Conservation (phyloP, 2,888 invertebrate species). For the Odontothrips loti region DNA sequence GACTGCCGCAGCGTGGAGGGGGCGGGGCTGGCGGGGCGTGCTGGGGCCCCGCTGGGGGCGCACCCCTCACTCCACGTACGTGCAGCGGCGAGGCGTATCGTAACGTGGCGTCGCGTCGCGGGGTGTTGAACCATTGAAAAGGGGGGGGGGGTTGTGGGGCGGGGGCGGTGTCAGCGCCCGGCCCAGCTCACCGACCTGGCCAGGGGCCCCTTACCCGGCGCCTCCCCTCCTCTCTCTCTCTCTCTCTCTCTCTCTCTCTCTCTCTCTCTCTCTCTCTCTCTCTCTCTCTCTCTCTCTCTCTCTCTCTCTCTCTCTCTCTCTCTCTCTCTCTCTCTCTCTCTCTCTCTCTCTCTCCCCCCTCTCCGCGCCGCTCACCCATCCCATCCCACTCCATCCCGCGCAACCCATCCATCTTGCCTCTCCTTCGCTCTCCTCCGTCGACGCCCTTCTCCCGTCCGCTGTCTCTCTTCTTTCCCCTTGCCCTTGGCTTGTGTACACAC, state of each 20-base stretch:
- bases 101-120: not conserved
- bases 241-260: slow-evolving; percentile 3
- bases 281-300: not conserved
- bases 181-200: not conserved
- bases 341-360: not conserved
- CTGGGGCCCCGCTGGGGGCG: too few relatives aligned
- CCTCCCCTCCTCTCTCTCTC: not conserved
- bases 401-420: not conserved
- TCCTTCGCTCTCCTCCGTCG: not conserved
- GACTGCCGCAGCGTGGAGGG: not conserved
- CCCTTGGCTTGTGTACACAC: too few relatives aligned
- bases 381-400: not conserved
- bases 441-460: not conserved
- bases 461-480: not conserved
- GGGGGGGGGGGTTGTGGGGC: not conserved
- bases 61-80: not conserved
- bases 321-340: slow-evolving; percentile 27
- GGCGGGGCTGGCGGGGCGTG: not conserved
- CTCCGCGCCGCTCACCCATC: not conserved
- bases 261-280: not conserved
- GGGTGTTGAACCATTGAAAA: not conserved
- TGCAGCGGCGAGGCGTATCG: not conserved
- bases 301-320: slow-evolving; percentile 24
- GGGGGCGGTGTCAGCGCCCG: slow-evolving; percentile 11
- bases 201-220: too few relatives aligned